Evolutionary conservation across 2,797 vertebrate species (phyloP).

Genomic region (Urosaurus nigricauda): DNA sequence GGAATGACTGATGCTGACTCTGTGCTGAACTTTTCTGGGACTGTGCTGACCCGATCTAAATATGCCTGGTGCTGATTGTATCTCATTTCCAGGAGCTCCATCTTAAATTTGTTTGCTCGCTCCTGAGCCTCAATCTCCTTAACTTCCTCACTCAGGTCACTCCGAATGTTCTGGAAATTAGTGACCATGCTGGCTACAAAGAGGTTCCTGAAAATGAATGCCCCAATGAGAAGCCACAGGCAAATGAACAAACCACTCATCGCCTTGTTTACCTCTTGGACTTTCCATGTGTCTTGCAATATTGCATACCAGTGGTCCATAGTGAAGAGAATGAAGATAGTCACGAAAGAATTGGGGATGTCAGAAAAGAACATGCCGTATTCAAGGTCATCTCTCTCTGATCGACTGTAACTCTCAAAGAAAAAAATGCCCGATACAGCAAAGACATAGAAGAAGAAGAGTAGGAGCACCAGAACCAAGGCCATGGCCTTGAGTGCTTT

Average conservation of each 20-base stretch:
- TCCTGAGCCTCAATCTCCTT: constrained; percentile 71
- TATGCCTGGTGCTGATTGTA: background rate
- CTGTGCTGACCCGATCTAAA: background rate
- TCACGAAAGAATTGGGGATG: constrained; percentile 70
- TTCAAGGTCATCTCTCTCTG: constrained; percentile 52
- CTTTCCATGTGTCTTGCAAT: constrained; percentile 72
- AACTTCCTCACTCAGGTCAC: constrained; percentile 71
- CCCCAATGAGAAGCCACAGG: constrained; percentile 76
- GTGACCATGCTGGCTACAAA: constrained; percentile 79
- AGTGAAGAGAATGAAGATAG: constrained; percentile 79
- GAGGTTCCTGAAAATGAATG: constrained; percentile 78
- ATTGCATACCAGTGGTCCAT: constrained; percentile 78
- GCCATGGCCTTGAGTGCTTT: constrained; percentile 77
- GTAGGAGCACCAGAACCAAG: constrained; percentile 73
- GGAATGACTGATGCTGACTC: background rate
- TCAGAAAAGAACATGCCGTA: constrained; percentile 72
- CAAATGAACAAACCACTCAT: constrained; percentile 74
- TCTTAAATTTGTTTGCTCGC: constrained; percentile 74
- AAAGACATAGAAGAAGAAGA: constrained; percentile 78
- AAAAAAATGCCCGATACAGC: constrained; percentile 75
- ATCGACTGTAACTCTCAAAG: constrained; percentile 74
- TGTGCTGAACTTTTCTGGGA: background rate
- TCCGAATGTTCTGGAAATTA: constrained; percentile 77
- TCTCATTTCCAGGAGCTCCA: constrained; percentile 68
- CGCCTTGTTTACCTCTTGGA: constrained; percentile 64